A percentile compares a stretch with the other conserved stretches of the same genome.
phyloP scores from a whole-genome alignment of 2,888 invertebrate species.

The Melikaiella ostensackeni region DNA sequence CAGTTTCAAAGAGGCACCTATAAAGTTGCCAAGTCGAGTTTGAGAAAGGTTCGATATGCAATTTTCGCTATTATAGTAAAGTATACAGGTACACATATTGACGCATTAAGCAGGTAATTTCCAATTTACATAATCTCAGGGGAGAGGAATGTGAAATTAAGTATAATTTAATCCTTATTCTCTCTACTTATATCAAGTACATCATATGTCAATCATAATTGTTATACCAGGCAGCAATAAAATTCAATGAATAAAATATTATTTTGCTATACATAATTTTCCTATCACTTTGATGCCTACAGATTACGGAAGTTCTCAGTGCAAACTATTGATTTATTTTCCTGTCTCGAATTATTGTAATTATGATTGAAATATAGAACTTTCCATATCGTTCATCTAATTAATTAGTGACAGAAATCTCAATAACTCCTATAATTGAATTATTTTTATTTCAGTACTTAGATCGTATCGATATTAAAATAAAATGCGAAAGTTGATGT shows the following conservation, averaged over 20 bases:
- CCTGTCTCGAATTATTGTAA: not conserved
- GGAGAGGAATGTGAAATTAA: conserved; percentile 25
- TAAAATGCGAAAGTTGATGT: not conserved
- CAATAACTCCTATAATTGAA: not conserved
- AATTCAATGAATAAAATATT: not conserved
- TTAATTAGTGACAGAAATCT: not conserved
- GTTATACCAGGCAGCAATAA: not conserved
- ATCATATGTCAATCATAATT: conserved; percentile 6
- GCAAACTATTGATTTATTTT: not conserved
- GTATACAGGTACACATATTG: conserved; percentile 29
- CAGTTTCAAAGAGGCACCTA: not conserved
- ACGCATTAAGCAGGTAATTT: conserved; percentile 29
- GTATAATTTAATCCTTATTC: conserved; percentile 22
- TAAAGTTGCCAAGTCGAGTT: conserved; percentile 22
- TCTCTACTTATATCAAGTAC: conserved; percentile 1
- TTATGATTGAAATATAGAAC: too few species aligned
- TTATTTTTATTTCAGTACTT: not conserved
- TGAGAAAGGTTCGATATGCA: conserved; percentile 10
- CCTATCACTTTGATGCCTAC: too few species aligned
- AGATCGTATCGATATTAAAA: not conserved
- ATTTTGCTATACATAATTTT: not conserved
- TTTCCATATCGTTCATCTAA: not conserved
- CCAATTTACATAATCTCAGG: conserved; percentile 16
- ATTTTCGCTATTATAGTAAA: conserved; percentile 35
- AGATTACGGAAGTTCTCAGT: not conserved